phyloP scores from a whole-genome alignment of 2,888 invertebrate species.

The Drosophila ezoana region DNA sequence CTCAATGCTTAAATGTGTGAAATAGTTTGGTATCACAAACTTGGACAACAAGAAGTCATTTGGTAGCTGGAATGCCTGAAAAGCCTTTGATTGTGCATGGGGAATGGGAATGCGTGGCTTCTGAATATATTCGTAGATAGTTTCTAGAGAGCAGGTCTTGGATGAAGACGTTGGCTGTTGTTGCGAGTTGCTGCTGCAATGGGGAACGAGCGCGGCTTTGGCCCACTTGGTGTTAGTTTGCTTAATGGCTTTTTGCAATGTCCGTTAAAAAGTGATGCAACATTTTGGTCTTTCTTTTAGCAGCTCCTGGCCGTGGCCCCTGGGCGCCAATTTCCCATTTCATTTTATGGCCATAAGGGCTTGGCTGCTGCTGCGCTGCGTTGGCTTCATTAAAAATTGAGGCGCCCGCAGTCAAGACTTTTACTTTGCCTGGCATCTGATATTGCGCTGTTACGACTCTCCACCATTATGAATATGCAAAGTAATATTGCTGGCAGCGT shows the following conservation, averaged over 20 bases:
- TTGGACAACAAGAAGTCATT: slow-evolving; percentile 1
- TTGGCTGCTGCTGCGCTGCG: slow-evolving; percentile 17
- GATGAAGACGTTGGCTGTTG: neutral
- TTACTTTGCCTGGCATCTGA: slow-evolving; percentile 40
- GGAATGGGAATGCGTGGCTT: too few species aligned
- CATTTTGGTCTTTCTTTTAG: slow-evolving; percentile 36
- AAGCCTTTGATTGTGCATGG: neutral
- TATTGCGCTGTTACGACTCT: slow-evolving; percentile 29
- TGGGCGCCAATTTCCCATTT: slow-evolving; percentile 58
- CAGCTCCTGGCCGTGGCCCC: slow-evolving; percentile 31
- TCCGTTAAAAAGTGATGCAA: slow-evolving; percentile 48
- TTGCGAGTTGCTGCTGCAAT: neutral
- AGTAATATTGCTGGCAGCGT: slow-evolving; percentile 17
- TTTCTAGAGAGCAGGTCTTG: too few species aligned
- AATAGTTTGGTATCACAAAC: slow-evolving; percentile 1
- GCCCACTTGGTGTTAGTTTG: slow-evolving; percentile 42
- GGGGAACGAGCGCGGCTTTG: slow-evolving; percentile 1
- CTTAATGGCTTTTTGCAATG: slow-evolving; percentile 45
- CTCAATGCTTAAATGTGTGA: slow-evolving; percentile 4
- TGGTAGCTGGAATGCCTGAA: neutral
- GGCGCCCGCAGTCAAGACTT: slow-evolving; percentile 52
- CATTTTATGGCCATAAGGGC: slow-evolving; percentile 52
- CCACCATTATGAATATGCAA: slow-evolving; percentile 33
- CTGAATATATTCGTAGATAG: too few species aligned
- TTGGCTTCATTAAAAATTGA: slow-evolving; percentile 62